Conservation (phyloP, 1,140 invertebrate species). For the Plutomurus gul region DNA sequence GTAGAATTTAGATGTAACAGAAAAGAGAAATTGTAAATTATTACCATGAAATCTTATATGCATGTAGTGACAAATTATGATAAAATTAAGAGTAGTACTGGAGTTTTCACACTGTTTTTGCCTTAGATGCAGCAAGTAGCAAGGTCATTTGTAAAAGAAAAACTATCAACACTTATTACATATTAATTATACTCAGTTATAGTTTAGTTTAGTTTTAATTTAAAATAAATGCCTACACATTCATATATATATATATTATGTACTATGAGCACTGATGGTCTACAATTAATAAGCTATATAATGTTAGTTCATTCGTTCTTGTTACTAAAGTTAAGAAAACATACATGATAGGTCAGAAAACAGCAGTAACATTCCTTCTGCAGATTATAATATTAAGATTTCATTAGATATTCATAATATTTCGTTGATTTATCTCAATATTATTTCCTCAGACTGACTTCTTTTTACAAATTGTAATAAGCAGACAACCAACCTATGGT, state of each 20-base stretch:
- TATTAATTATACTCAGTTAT: too few relatives aligned
- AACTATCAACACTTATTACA: too few relatives aligned
- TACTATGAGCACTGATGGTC: background rate
- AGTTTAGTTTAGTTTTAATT: too few relatives aligned
- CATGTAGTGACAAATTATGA: background rate
- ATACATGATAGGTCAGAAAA: background rate
- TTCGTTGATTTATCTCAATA: background rate
- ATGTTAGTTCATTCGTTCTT: background rate
- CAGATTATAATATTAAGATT: too few relatives aligned
- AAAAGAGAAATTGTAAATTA: background rate
- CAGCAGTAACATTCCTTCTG: slow-evolving; percentile 19
- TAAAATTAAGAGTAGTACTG: too few relatives aligned
- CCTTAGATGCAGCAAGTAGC: too few relatives aligned
- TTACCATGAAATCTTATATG: background rate
- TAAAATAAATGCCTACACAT: too few relatives aligned
- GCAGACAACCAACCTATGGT: background rate
- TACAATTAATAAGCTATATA: background rate
- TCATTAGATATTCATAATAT: background rate
- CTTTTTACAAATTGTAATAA: background rate
- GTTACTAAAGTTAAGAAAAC: background rate
- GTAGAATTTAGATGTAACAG: background rate
- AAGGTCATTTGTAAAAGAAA: too few relatives aligned
- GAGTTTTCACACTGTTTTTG: too few relatives aligned
- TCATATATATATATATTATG: background rate
- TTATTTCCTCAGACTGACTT: background rate